Evolutionary conservation across 2,797 vertebrate genomes (phyloP), one percentile per base, ranked within the genome.

Genomic region (Cossypha caffra): DNA sequence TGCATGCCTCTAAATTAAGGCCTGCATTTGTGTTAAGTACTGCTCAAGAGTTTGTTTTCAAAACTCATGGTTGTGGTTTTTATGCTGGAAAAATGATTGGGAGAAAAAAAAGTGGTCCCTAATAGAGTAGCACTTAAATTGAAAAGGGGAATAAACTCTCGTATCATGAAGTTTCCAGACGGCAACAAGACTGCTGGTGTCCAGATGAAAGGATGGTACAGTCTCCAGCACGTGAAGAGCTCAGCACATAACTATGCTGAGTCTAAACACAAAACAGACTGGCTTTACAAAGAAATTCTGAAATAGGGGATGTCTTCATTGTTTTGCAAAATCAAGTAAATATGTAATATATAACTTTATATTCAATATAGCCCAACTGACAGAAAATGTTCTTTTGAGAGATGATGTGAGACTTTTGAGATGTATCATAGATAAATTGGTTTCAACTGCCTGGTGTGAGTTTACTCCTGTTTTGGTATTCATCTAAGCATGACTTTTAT

Each of bases 401-500:
- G 25, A 80, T 0, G 1, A 61, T 66, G 31, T 51, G 45, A 85
- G 13, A 45, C 66, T 92, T 83, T 71, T 73, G 79, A 91, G 59
- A 42, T 40, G 5, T 59, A 69, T 69, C 61, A 72, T 16, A 82
- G 63, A 79, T 88, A 74, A 69, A 87, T 55, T 40, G 20, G 9
- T 90, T 96, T 95, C 81, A 86, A 51, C 29, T 68, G 51, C 52
- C 78, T 90, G 17, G 26, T 74, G 35, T 61, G 79, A 94, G 54
- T 54, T 95, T 88, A 68, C 73, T 85, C 48, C 63, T 88, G 71
- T 37, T 88, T 84, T 91, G 85, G 11, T 68, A 74, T 73, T 94
- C 71, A 90, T 88, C 66, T 91, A 55, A 54, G 67, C 62, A 48
- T 81, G 86, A 80, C 77, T 94, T 94, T 85, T 66, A 80, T 92